These are phyloP conservation scores for Lepisosteus oculatus DNA, from an alignment of 2,113 vertebrate genomes.

Conservation along the genomic window DNA sequence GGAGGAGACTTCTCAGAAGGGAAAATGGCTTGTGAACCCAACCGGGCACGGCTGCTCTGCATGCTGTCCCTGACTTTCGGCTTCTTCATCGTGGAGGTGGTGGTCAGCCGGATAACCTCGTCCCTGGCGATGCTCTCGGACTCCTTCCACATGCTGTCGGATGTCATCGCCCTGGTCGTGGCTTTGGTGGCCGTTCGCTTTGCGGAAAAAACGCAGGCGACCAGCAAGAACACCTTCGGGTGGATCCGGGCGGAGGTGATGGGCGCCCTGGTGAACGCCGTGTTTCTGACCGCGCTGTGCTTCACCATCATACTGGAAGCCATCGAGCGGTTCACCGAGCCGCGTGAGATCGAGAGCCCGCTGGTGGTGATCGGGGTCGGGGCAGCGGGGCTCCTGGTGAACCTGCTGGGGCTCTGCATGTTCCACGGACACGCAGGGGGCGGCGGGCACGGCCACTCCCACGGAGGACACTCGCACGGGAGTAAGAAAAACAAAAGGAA, in stretches of 20 bases:
- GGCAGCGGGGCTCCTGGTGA: constrained; percentile 84
- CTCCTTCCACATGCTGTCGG: constrained; percentile 97
- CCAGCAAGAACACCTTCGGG: constrained; percentile 94
- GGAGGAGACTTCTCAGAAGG: background rate
- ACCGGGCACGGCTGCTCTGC: constrained; percentile 83
- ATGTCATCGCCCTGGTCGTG: constrained; percentile 91
- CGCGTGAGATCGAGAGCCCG: constrained; percentile 85
- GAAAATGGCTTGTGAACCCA: constrained; percentile 71
- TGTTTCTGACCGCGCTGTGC: constrained; percentile 94
- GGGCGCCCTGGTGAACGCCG: constrained; percentile 95
- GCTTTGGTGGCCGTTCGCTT: constrained; percentile 94
- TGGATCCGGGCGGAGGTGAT: constrained; percentile 98
- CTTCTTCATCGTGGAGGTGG: constrained; percentile 94
- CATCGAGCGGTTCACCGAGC: constrained; percentile 89
- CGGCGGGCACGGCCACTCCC: constrained; percentile 77
- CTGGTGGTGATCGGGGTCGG: constrained; percentile 79
- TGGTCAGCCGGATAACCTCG: constrained; percentile 85
- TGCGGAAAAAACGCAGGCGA: constrained; percentile 86
- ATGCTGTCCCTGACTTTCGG: constrained; percentile 90
- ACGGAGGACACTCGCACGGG: constrained; percentile 67
- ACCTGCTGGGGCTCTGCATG: constrained; percentile 89
- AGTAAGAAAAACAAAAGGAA: constrained; percentile 48
- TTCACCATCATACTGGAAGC: constrained; percentile 96
- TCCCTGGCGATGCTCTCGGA: constrained; percentile 96
- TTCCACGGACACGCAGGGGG: constrained; percentile 85